Conservation (phyloP, 2,888 invertebrate species). For the Endomychus coccineus region DNA sequence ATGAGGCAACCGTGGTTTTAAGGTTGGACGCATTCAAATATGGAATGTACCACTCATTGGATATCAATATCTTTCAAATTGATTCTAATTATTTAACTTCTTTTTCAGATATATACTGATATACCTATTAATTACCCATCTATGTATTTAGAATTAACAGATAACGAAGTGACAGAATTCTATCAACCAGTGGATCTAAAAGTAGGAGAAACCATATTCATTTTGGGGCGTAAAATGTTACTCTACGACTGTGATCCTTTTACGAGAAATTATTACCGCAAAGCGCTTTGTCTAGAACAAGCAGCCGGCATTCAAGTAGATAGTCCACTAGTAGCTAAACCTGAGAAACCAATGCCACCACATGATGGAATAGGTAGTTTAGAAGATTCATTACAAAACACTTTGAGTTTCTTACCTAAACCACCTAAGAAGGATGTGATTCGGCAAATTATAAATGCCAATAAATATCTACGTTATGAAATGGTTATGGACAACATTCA, state of each 20-base stretch:
- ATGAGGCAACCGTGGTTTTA: too few species aligned
- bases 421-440: conserved; percentile 68
- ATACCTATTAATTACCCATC: conserved; percentile 54
- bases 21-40: too few species aligned
- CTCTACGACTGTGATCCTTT: conserved; percentile 74
- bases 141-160: conserved; percentile 60
- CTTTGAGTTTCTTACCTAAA: conserved; percentile 61
- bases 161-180: conserved; percentile 67
- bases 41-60: too few species aligned
- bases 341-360: conserved; percentile 48
- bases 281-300: conserved; percentile 44
- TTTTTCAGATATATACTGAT: conserved; percentile 38
- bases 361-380: conserved; percentile 69
- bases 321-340: conserved; percentile 26
- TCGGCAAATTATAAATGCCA: conserved; percentile 65
- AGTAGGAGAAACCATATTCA: conserved; percentile 63
- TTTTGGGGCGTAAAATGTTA: conserved; percentile 64
- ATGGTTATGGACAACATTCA: conserved; percentile 70
- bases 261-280: conserved; percentile 63
- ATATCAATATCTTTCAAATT: conserved; percentile 1
- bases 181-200: conserved; percentile 71
- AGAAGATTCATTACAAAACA: conserved; percentile 71
- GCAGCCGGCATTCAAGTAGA: conserved; percentile 37
- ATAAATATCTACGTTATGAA: conserved; percentile 59
- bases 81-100: conserved; percentile 1